phyloP scores from a whole-genome alignment of 1,140 invertebrate genomes.

The Pissodes strobi region DNA sequence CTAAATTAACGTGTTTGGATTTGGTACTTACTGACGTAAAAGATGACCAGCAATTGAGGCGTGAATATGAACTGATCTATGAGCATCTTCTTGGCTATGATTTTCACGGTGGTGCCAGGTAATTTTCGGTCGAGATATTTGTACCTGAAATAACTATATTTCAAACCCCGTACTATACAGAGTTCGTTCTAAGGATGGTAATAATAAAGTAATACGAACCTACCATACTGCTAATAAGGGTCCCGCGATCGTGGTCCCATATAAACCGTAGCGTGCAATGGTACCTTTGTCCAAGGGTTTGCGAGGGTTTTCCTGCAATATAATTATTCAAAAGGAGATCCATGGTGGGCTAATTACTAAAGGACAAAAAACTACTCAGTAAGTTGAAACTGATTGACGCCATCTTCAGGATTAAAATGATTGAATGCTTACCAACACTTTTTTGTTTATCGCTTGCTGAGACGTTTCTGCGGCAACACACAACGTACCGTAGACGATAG shows the following conservation, averaged over 20 bases:
- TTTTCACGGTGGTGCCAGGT: slow-evolving; percentile 65
- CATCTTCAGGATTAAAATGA: too few species aligned
- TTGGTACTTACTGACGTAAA: slow-evolving; percentile 71
- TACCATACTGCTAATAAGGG: slow-evolving; percentile 68
- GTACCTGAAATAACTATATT: slow-evolving; percentile 66
- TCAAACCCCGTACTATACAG: too few species aligned
- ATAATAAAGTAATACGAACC: slow-evolving; percentile 10
- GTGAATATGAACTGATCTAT: slow-evolving; percentile 80
- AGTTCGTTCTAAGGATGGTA: too few species aligned
- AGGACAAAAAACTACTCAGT: too few species aligned
- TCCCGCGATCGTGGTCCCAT: slow-evolving; percentile 65
- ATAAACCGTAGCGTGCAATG: slow-evolving; percentile 63
- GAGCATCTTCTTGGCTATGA: slow-evolving; percentile 71
- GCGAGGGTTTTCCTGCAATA: slow-evolving; percentile 15
- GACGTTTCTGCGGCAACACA: slow-evolving; percentile 78
- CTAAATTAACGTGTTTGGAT: too few species aligned
- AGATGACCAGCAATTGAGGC: slow-evolving; percentile 68
- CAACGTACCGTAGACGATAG: slow-evolving; percentile 74
- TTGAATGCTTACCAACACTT: slow-evolving; percentile 60
- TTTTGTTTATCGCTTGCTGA: slow-evolving; percentile 73
- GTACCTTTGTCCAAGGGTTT: slow-evolving; percentile 60
- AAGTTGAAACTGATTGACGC: too few species aligned
- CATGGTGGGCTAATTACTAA: too few species aligned
- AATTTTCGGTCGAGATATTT: slow-evolving; percentile 74
- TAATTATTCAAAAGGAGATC: slow-evolving; percentile 4